Base-by-base conservation (phyloP, 2,888 invertebrate genomes). In the Rhagophthalmus giganteus region DNA sequence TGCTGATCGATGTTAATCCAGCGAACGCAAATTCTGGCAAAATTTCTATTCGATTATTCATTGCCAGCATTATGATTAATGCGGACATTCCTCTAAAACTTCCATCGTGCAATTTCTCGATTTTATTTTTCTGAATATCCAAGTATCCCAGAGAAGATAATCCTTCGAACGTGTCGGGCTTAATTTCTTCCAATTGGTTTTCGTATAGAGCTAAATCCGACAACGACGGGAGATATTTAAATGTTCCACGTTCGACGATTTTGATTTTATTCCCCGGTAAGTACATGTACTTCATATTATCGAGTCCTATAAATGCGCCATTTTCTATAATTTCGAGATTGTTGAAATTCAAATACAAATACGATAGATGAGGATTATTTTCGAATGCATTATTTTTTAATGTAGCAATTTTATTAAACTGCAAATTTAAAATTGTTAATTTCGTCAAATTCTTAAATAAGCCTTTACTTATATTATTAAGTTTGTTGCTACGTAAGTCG, bases 381-480 rank as follows among this genome's bases (percentile, higher is more conserved):
- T 49, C 38, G 42, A 56, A 58, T 1, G 52, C 37, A n/a, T 50
- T 25, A 2, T 37, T 44, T n/a, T 24, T 40, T 35, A 54, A 37
- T 5, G 31, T 27, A 32, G 41, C 32, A 32, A 59, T 48, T 10
- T 45, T 39, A 38, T 54, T 57, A 15, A 10, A 37, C 14, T 42
- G 40, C 35, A 59, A 40, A 38, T 55, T 24, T 26, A 59, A 46
- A 20, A 13, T 14, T 28, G 10, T 35, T 13, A 57, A 16, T 12
- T 44, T 38, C 12, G 35, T 34, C 28, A 59, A 45, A 16, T 51
- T 46, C 4, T 46, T 32, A 26, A 59, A 59, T 14, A 34, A 50
- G 10, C 55, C 38, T 15, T 37, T 35, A 39, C 53, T 45, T n/a
- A 57, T 16, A 26, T 49, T 37, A 11, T 20, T 30, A 14, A 59